Conservation (phyloP, 2,797 vertebrate species). For the Heliangelus exortis region DNA sequence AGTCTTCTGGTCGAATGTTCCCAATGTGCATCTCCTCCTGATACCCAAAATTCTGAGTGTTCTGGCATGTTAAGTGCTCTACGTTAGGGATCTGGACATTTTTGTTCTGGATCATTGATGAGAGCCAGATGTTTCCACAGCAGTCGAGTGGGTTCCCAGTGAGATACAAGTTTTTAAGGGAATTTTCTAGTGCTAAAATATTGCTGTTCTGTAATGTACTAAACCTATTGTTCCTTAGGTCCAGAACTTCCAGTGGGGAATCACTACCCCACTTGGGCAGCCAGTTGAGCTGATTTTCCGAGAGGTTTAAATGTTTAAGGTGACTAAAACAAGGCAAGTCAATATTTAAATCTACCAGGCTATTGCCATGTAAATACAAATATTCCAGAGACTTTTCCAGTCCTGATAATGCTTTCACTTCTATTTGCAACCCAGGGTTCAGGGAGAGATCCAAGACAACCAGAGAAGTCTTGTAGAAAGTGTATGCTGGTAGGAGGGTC, state of each 20-base stretch:
- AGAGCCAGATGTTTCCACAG: slow-evolving; percentile 87
- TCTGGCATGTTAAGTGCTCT: slow-evolving; percentile 82
- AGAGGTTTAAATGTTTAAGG: slow-evolving; percentile 88
- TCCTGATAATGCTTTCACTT: slow-evolving; percentile 81
- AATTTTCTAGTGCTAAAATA: slow-evolving; percentile 83
- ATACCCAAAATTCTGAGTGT: slow-evolving; percentile 76
- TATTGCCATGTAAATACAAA: slow-evolving; percentile 86
- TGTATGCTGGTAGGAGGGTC: slow-evolving; percentile 72
- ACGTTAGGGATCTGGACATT: slow-evolving; percentile 83
- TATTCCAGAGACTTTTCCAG: slow-evolving; percentile 87
- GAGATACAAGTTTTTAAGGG: slow-evolving; percentile 88
- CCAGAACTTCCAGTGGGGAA: slow-evolving; percentile 87
- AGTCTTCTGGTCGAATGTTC: slow-evolving; percentile 84
- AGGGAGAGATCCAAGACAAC: slow-evolving; percentile 87
- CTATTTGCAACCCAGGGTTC: slow-evolving; percentile 85
- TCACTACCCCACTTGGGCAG: slow-evolving; percentile 83
- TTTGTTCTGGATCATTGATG: slow-evolving; percentile 84
- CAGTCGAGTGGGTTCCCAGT: slow-evolving; percentile 91
- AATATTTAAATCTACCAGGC: slow-evolving; percentile 79
- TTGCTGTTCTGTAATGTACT: slow-evolving; percentile 83
- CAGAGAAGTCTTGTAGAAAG: slow-evolving; percentile 84
- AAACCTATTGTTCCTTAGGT: slow-evolving; percentile 91
- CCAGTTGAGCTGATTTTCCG: slow-evolving; percentile 86
- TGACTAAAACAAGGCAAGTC: slow-evolving; percentile 84
- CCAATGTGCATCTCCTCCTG: slow-evolving; percentile 79